Base-by-base conservation (phyloP, 2,113 vertebrate genomes). In the Poeciliopsis turrubarensis region DNA sequence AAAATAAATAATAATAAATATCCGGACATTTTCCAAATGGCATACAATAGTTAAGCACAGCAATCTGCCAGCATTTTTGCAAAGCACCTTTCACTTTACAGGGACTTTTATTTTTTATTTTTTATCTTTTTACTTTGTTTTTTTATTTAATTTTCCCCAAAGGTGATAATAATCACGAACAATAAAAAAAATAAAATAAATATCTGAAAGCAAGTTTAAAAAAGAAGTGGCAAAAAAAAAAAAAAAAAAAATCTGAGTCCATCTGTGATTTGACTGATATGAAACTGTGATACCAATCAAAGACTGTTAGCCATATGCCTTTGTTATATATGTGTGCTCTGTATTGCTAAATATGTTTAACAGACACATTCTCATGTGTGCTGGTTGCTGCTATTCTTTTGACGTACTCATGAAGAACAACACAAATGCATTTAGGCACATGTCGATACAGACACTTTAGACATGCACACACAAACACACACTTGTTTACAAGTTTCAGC, bases 221-320 rank as follows among this genome's bases (percentile, higher is more conserved):
- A 41, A 75, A n/a, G 19, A 70, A 51, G 76, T 64, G 57, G 22
- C 31, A 61, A 86, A 79, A 37, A 37, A 61, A 86, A 79, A 37
- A 37, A 34, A 34, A 34, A 34, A 2, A 34, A 34, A 80, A 79
- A 81, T 79, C 44, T 68, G 70, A 83, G 66, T 74, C 73, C 75
- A 81, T 67, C 63, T 41, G 12, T 68, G 60, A 80, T 80, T 77
- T 74, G 51, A 70, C 79, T 89, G 75, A 77, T 77, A 84, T 76
- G 54, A 93, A 91, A 92, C 87, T 91, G 89, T 91, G 87, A 87
- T 81, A 83, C 68, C 41, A 82, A 90, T 89, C 69, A 85, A 90
- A 87, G 91, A 93, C 91, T 93, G 92, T 93, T 92, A 91, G 89
- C 90, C 91, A 92, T 88, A 92, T 92, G 91, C 91, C 92, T 93